Percentiles rank a stretch among this genome's conserved stretches.
Conservation (phyloP, 2,888 invertebrate species). For the Biston stratarius region DNA sequence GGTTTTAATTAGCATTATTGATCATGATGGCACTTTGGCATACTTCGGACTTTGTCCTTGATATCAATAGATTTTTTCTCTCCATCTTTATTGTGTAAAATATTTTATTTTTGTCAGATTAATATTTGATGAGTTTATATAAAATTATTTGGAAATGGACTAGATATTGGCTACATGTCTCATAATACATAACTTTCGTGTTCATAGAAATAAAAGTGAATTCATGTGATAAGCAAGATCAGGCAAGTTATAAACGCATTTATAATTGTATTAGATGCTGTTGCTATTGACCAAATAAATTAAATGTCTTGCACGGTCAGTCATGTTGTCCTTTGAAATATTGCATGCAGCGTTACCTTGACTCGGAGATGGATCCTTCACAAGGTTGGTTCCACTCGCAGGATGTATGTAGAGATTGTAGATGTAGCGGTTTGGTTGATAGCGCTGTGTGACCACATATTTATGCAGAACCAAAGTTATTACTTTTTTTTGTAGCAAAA, state of each 20-base stretch:
- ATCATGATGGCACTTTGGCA: too few relatives aligned
- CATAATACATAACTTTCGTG: not conserved
- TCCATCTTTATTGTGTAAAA: too few relatives aligned
- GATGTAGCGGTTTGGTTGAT: constrained; percentile 3
- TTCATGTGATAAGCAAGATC: not conserved
- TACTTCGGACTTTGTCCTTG: too few relatives aligned
- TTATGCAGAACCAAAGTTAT: too few relatives aligned
- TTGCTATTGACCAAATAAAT: constrained; percentile 31
- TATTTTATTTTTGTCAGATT: too few relatives aligned
- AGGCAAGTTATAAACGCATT: constrained; percentile 20
- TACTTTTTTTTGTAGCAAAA: not conserved
- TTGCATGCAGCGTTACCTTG: constrained; percentile 84
- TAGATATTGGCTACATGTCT: too few relatives aligned
- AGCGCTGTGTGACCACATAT: constrained; percentile 3
- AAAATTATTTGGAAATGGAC: too few relatives aligned
- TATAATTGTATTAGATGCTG: constrained; percentile 21
- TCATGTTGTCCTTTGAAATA: constrained; percentile 75
- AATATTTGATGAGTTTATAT: too few relatives aligned
- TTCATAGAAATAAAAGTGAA: not conserved
- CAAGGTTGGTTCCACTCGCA: constrained; percentile 76
- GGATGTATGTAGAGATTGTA: constrained; percentile 20
- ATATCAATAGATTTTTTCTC: too few relatives aligned
- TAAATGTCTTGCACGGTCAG: constrained; percentile 65
- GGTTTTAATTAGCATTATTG: too few relatives aligned
- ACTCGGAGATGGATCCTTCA: constrained; percentile 80